A percentile compares a stretch with the other conserved stretches of the same genome.
phyloP scores from a whole-genome alignment of 30 jellyfish, hydroid and myxozoan species.

The Aurelia sp. region DNA sequence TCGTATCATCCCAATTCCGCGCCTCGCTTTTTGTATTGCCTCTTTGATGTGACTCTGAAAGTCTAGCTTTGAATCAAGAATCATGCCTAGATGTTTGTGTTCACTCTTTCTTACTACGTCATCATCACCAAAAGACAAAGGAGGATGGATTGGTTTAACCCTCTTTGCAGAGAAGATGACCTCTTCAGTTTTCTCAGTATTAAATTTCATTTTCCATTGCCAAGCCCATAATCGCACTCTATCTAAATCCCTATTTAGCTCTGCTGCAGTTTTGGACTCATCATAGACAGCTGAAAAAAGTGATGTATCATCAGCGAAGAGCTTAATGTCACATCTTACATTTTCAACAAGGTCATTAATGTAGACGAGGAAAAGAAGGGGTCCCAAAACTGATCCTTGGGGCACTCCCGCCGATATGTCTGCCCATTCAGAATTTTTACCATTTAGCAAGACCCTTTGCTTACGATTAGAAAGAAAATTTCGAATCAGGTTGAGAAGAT shows the following conservation, averaged over 20 bases:
- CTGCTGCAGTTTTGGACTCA: conserved; percentile 26
- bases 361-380: conserved; percentile 43
- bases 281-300: conserved; percentile 34
- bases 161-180: conserved; percentile 45
- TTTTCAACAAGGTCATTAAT: conserved; percentile 40
- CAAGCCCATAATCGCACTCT: conserved; percentile 52
- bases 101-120: conserved; percentile 31
- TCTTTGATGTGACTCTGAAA: conserved; percentile 45
- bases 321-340: conserved; percentile 15
- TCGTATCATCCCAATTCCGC: conserved; percentile 48
- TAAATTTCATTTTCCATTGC: conserved; percentile 63
- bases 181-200: conserved; percentile 38
- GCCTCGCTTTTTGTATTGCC: conserved; percentile 43
- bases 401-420: conserved; percentile 57
- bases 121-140: conserved; percentile 33
- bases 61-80: conserved; percentile 50
- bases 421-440: conserved; percentile 50
- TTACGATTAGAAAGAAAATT: conserved; percentile 34
- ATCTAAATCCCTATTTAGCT: conserved; percentile 31
- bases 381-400: conserved; percentile 54
- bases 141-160: conserved; percentile 35
- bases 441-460: conserved; percentile 45
- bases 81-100: conserved; percentile 49
- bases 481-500: conserved; percentile 4
- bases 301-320: conserved; percentile 45